Evolutionary conservation across 2,888 invertebrate genomes (phyloP).

Genomic region (Colostygia pectinataria): DNA sequence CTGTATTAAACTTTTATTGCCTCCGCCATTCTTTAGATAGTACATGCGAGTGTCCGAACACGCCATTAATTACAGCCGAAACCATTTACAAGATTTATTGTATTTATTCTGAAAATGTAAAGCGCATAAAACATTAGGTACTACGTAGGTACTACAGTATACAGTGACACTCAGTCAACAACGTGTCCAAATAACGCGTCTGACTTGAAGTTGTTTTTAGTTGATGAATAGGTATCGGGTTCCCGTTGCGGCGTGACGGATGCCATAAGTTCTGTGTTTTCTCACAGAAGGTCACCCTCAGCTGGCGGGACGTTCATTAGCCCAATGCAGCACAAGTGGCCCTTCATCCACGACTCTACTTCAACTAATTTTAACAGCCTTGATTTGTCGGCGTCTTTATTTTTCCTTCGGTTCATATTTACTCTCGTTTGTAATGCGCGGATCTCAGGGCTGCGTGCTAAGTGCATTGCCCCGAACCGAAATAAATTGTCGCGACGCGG

Average conservation of each 20-base stretch:
- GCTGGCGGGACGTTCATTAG: slow-evolving; percentile 25
- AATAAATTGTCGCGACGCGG: slow-evolving; percentile 80
- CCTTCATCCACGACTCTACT: slow-evolving; percentile 38
- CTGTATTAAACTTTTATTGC: slow-evolving; percentile 74
- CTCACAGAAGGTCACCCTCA: slow-evolving; percentile 25
- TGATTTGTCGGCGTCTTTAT: slow-evolving; percentile 62
- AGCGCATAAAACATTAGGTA: slow-evolving; percentile 46
- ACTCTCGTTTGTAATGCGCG: slow-evolving; percentile 66
- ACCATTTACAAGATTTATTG: slow-evolving; percentile 76
- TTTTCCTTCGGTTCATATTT: slow-evolving; percentile 57
- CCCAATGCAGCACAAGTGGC: slow-evolving; percentile 40
- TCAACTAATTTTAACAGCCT: slow-evolving; percentile 65
- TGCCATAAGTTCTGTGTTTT: slow-evolving; percentile 26
- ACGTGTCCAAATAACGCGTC: slow-evolving; percentile 32
- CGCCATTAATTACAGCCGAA: slow-evolving; percentile 71
- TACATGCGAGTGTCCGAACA: slow-evolving; percentile 65
- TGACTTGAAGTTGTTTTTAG: slow-evolving; percentile 22
- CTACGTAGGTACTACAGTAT: slow-evolving; percentile 37
- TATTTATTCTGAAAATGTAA: slow-evolving; percentile 64
- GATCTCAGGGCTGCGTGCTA: slow-evolving; percentile 74
- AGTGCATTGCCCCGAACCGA: slow-evolving; percentile 82
- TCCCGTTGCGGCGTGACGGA: slow-evolving; percentile 25
- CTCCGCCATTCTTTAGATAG: slow-evolving; percentile 66
- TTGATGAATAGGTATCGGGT: slow-evolving; percentile 30
- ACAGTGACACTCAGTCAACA: slow-evolving; percentile 28